A percentile compares a stretch with the other conserved stretches of the same genome.
Conservation (phyloP, 2,797 vertebrate genomes). For the Notoglanidium macrostoma region DNA sequence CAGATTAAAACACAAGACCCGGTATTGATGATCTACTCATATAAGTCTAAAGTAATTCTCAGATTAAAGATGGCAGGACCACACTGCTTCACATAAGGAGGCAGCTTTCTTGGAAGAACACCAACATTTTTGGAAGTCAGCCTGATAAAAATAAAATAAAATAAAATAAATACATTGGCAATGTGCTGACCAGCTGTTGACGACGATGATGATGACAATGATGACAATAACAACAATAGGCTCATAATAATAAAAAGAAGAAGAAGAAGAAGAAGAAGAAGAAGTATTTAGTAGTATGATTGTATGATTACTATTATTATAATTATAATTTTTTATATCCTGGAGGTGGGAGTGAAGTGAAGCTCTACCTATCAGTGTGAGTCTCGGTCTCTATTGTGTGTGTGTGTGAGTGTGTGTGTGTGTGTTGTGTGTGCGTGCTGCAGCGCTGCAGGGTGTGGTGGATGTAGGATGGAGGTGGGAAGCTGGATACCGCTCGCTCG, state of each 20-base stretch:
- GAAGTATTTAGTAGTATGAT: too few species aligned
- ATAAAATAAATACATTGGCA: background rate
- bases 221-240: background rate
- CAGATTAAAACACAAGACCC: background rate
- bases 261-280: background rate
- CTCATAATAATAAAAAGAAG: background rate
- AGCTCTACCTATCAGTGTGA: slow-evolving; percentile 14
- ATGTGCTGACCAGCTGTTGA: background rate
- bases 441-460: slow-evolving; percentile 74
- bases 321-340: background rate
- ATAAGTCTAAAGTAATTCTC: background rate
- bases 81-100: background rate
- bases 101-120: background rate
- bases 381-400: slow-evolving; percentile 26
- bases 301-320: background rate
- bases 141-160: background rate
- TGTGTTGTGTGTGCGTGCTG: slow-evolving; percentile 52
- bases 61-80: background rate
- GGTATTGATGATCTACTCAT: background rate
- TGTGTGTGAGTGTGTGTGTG: slow-evolving; percentile 2
- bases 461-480: slow-evolving; percentile 35
- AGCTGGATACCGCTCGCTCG: slow-evolving; percentile 59
- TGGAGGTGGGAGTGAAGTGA: slow-evolving; percentile 8
- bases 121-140: background rate
- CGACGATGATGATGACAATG: background rate